Conservation (phyloP, 1,140 invertebrate species). For the Epicauta chinensis region DNA sequence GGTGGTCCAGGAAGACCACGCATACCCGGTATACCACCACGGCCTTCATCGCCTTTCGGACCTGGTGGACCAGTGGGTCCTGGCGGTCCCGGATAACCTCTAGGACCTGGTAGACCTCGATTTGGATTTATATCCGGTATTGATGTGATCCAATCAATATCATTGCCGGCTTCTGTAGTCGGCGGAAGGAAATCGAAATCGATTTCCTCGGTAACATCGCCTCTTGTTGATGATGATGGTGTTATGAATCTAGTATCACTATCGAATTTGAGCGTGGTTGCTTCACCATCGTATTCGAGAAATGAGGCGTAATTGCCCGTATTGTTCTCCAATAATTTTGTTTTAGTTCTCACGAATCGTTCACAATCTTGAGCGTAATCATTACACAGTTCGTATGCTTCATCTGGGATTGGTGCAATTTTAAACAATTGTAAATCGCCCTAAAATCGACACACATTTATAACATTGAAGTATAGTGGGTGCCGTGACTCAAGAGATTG, state of each 20-base stretch:
- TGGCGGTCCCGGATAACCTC: constrained; percentile 68
- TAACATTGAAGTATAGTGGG: not conserved
- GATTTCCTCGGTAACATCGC: constrained; percentile 2
- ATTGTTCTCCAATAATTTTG: no score
- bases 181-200: not conserved
- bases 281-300: not conserved
- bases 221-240: not conserved
- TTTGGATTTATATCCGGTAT: constrained; percentile 34
- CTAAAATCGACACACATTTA: constrained; percentile 40
- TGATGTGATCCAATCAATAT: not conserved
- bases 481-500: no score
- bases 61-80: constrained; percentile 64
- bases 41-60: constrained; percentile 67
- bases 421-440: constrained; percentile 72
- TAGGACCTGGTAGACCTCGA: constrained; percentile 59
- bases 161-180: not conserved
- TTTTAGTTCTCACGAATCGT: no score
- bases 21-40: constrained; percentile 58
- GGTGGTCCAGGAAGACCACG: constrained; percentile 56
- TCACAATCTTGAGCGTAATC: constrained; percentile 59
- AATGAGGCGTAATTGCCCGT: no score
- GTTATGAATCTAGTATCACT: not conserved
- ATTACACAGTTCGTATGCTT: constrained; percentile 71
- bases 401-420: constrained; percentile 65
- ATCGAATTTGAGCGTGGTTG: not conserved